Conservation (phyloP, 2,113 vertebrate species). For the Elephas maximus region DNA sequence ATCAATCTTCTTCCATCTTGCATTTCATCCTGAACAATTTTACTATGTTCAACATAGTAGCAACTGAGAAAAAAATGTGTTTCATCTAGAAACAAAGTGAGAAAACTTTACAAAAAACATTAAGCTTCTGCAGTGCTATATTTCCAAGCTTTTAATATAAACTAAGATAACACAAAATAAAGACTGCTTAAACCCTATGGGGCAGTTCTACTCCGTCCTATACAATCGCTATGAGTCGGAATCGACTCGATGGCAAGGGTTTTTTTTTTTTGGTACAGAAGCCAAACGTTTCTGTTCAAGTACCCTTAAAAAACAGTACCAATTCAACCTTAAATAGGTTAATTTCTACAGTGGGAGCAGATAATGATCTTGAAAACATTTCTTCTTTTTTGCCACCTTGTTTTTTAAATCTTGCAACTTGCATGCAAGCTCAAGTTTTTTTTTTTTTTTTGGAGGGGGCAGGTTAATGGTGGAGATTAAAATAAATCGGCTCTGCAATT, state of each 20-base stretch:
- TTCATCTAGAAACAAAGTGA: conserved; percentile 78
- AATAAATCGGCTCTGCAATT: conserved; percentile 51
- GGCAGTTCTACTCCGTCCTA: no score
- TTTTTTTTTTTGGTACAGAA: conserved; percentile 23
- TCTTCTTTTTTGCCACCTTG: background rate
- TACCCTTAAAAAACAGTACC: conserved; percentile 59
- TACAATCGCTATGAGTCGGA: no score
- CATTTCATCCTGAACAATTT: conserved; percentile 72
- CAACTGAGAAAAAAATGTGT: conserved; percentile 73
- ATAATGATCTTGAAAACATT: background rate
- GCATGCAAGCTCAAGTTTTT: conserved; percentile 34
- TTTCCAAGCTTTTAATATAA: conserved; percentile 73
- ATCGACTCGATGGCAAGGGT: no score
- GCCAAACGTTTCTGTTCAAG: conserved; percentile 65
- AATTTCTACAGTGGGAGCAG: conserved; percentile 26
- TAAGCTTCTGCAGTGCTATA: background rate
- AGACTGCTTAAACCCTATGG: background rate
- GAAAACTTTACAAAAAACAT: conserved; percentile 73
- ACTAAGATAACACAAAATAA: conserved; percentile 53
- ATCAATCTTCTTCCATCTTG: conserved; percentile 40
- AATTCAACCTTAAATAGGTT: background rate
- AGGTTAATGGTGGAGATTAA: background rate
- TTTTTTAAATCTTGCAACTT: conserved; percentile 50
- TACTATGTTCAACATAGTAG: conserved; percentile 75
- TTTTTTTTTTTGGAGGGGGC: background rate